Conservation (phyloP, 2,797 vertebrate genomes). For the Podargus strigoides region DNA sequence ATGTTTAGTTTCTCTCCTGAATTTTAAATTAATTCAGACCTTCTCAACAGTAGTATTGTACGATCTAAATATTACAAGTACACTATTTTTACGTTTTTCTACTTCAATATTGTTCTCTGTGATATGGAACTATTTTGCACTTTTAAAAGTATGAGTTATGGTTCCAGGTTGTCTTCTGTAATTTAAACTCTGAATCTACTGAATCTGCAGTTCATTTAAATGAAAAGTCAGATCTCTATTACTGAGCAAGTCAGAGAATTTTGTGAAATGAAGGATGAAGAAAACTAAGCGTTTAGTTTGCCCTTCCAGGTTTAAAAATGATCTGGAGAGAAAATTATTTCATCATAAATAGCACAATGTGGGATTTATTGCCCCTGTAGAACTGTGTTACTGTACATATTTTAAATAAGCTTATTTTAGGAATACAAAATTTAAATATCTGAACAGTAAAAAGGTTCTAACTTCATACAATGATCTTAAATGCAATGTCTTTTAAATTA, state of each 20-base stretch:
- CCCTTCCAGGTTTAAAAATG: neutral
- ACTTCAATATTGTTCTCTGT: neutral
- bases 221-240: neutral
- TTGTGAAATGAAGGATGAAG: neutral
- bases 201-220: neutral
- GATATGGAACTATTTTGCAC: neutral
- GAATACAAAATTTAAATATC: neutral
- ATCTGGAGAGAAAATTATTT: neutral
- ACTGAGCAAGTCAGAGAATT: neutral
- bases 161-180: neutral
- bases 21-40: neutral
- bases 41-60: neutral
- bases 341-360: neutral
- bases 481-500: neutral
- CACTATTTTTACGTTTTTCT: neutral
- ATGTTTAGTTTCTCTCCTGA: neutral
- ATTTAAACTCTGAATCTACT: neutral
- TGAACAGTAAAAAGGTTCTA: neutral
- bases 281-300: neutral
- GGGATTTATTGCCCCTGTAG: neutral
- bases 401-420: neutral
- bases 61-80: neutral
- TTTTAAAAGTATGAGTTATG: neutral
- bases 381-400: neutral
- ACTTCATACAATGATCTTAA: neutral